Base-by-base conservation (phyloP, 92 coral and sea anemone genomes). In the Isaurus tuberculatus region DNA sequence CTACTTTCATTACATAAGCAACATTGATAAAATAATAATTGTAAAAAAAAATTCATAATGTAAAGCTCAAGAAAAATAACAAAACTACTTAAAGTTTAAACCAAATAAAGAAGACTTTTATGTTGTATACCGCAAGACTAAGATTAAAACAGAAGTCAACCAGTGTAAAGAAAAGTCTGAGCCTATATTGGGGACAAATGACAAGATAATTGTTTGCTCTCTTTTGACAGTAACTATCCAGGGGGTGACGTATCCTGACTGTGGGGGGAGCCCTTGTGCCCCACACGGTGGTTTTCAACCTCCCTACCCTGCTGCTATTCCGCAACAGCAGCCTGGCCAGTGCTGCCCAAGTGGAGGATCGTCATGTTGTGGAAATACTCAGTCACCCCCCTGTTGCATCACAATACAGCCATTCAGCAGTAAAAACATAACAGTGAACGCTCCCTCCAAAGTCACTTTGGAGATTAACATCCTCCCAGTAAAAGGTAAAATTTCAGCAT, bases 391-490 rank as follows among this genome's bases (percentile, higher is more conserved):
- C 55, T 71, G 78, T 51, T 71, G 78, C 31, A 71, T 71, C 9
- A 43, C 60, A 10, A 26, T 71, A 25, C 60, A 71, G 78, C 78
- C 78, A 4, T 71, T 19, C 32, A 40, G 31, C 55, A 75, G 81
- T 29, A 75, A 75, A 68, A 75, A 57, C 30, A 8, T 75, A 19
- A 75, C 81, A 5, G 81, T 75, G 16, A 23, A 75, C 4, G 81
- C 81, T 15, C 81, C 81, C 31, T 75, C 81, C 30, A 75, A 75
- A 68, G 81, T 75, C 11, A 33, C 31, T 42, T 22, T 75, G 32
- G 66, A 75, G 81, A 55, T 75, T 40, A 75, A 75, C 67, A 60
- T 75, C 13, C 81, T 75, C 29, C 81, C 81, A 0, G 81, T 75
- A 22, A 4, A 1, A 75, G 68, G 81, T 75, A 57, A 17, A 49